Base-by-base conservation (phyloP, 2,113 vertebrate genomes). In the Neolamprologus devosi region DNA sequence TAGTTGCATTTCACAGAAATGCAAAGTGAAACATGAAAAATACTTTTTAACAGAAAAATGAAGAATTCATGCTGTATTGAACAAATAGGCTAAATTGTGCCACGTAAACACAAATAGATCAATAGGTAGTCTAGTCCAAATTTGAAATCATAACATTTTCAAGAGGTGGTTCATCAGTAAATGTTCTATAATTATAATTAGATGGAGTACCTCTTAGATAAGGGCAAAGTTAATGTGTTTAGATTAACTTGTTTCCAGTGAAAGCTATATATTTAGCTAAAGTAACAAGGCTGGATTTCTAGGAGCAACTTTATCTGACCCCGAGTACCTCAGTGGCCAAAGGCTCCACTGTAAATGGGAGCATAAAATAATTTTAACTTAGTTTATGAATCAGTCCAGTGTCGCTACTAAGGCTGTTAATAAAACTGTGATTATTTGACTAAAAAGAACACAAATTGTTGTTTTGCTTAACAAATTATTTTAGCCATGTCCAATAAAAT, bases 391-490 rank as follows among this genome's bases (percentile, higher is more conserved):
- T 35, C 30, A 35, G 58, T 35, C 30, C 58, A 1, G 57, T 60
- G 16, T 19, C 3, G 16, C 28, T 60, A 60, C 28, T 33, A 60
- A 60, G 3, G 30, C 60, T 35, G 58, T 63, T 35, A 63, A 63
- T 63, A 63, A 63, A 35, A 63, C 58, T 35, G 58, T 1, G 17
- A 3, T 11, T 63, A n/a, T 35, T 35, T 65, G 60, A 65, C 60
- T 35, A 35, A 7, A 65, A 1, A 65, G 6, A 65, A 35, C 0
- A 65, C 9, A 5, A 7, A 63, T 12, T 63, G 58, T 3, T 63
- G 17, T 63, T 0, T 35, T 35, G 58, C 58, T 35, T 35, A 63
- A 65, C 0, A 65, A 35, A 35, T 63, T 7, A 3, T 35, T 35
- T 63, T n/a, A 1, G 30, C 58, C 58, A 63, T 35, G 30, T 0